Percentiles rank a stretch among this genome's conserved stretches.
phyloP scores from a whole-genome alignment of 2,113 vertebrate genomes.

The Speoplatyrhinus poulsoni region DNA sequence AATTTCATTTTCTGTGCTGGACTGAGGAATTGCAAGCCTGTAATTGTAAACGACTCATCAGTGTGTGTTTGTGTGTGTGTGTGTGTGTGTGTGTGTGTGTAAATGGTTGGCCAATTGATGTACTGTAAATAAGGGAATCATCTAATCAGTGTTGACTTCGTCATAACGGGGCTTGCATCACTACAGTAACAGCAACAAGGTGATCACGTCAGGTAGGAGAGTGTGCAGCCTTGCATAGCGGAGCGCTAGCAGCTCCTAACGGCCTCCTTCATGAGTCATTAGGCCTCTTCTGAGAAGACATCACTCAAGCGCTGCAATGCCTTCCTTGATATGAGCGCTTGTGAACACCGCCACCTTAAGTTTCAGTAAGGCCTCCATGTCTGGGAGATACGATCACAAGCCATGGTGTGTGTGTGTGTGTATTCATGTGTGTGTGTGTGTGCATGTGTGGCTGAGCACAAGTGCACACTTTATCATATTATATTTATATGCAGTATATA shows the following conservation, averaged over 20 bases:
- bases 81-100: not conserved
- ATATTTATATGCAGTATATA: not conserved
- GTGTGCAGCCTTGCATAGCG: conserved; percentile 13
- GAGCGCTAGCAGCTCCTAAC: conserved; percentile 15
- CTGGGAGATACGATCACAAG: no score
- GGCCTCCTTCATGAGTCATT: conserved; percentile 52
- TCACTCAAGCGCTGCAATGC: conserved; percentile 44
- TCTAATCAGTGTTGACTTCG: no score
- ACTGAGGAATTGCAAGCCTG: no score
- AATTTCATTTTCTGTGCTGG: no score
- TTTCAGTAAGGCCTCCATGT: conserved; percentile 38
- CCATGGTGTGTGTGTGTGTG: conserved; percentile 10
- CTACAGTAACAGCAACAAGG: not conserved
- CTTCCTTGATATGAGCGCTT: conserved; percentile 43
- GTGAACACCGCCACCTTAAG: conserved; percentile 30
- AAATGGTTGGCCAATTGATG: not conserved
- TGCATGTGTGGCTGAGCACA: not conserved
- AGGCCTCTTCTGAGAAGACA: conserved; percentile 33
- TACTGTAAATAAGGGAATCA: no score
- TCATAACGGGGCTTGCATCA: not conserved
- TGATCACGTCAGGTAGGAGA: not conserved
- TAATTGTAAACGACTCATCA: no score
- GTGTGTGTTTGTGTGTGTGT: not conserved
- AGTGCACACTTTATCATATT: not conserved
- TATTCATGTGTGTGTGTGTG: not conserved